Conservation (phyloP, 2,888 invertebrate genomes). For the Phlogophora meticulosa region DNA sequence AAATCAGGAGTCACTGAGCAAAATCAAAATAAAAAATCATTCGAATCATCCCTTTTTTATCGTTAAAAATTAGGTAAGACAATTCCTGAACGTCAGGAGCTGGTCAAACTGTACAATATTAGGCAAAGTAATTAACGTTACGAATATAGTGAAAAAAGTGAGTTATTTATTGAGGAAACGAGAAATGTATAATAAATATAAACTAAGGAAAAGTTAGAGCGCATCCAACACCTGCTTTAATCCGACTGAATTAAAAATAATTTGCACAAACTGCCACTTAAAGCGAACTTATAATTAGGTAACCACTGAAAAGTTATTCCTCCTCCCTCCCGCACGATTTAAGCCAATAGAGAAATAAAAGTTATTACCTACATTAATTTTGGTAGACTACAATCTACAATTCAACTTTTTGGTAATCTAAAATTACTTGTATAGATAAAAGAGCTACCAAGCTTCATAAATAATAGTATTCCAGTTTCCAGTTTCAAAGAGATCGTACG, state of each 20-base stretch:
- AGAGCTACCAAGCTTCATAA: background rate
- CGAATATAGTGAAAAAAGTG: too few species aligned
- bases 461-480: constrained; percentile 15
- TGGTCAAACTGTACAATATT: too few species aligned
- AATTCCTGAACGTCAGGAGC: too few species aligned
- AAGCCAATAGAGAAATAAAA: background rate
- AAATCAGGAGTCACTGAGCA: too few species aligned
- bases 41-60: too few species aligned
- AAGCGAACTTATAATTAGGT: constrained; percentile 7
- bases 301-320: background rate
- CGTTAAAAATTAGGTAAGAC: too few species aligned
- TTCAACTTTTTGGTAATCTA: background rate
- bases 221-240: background rate
- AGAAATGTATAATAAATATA: too few species aligned
- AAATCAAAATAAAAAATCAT: too few species aligned
- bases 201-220: background rate
- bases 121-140: too few species aligned
- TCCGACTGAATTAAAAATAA: constrained; percentile 4
- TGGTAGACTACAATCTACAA: background rate
- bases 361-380: constrained; percentile 7
- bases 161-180: too few species aligned
- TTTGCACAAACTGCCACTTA: background rate
- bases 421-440: background rate
- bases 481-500: constrained; percentile 16
- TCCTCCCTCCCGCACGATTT: constrained; percentile 4